Base-by-base conservation (phyloP, 2,113 vertebrate genomes). In the Ranitomeya imitator region DNA sequence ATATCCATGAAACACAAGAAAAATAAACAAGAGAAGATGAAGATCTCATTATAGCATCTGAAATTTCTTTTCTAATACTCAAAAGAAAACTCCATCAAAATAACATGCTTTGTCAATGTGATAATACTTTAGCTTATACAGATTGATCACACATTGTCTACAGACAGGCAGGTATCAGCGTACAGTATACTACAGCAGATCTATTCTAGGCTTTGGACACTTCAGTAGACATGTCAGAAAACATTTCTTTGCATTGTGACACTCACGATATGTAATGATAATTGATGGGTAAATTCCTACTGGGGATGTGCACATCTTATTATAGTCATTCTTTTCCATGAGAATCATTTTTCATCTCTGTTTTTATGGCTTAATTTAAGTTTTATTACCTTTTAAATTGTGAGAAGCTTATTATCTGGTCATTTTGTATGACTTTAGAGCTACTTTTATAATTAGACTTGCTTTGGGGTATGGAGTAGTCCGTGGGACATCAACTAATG, bases 291-390 rank as follows among this genome's bases (percentile, higher is more conserved):
- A 76, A 19, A 51, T 51, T 76, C 73, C 31, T 51, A 18, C 73
- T 51, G 73, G 37, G 16, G 31, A 45, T 76, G 37, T 19, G 37
- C 2, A 51, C 7, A 37, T 18, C 73, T 51, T 51, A 18, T 23
- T 51, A 2, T 76, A 76, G 73, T 51, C 16, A 15, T 76, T 18
- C 73, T 76, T 51, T 45, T 51, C 73, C 51, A 51, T 51, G 73
- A 51, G 37, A 18, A 51, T 45, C 7, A 13, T 18, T 73, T 76
- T 51, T 23, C 3, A 71, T 71, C 11, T 51, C 73, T 51, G 37
- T 76, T 76, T 71, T 76, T 76, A 76, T 76, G 73, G 31, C 31
- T 37, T 73, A 37, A 73, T 76, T 76, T 45, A 76, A 76, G 31
- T 76, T 76, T 76, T 76, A 76, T 76, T 51, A 51, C 73, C 2